Evolutionary conservation across 2,113 vertebrate genomes (phyloP).

Genomic region (Rhabdomys dilectus): DNA sequence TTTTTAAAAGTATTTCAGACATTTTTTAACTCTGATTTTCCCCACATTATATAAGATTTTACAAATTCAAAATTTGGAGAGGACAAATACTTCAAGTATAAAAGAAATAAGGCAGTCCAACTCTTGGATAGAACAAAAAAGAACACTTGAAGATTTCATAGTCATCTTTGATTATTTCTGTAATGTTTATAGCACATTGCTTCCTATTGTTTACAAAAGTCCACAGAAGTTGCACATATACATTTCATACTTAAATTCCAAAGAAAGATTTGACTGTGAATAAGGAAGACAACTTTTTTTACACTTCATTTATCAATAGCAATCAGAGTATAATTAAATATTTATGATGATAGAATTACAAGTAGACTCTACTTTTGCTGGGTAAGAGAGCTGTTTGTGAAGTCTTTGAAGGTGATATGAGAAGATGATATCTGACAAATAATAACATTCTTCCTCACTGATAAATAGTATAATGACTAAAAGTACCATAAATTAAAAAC

Average conservation of each 20-base stretch:
- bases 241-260: neutral
- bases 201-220: conserved; percentile 45
- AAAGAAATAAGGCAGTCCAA: neutral
- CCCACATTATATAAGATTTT: neutral
- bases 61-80: conserved; percentile 6
- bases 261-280: conserved; percentile 10
- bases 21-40: neutral
- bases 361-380: neutral
- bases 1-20: neutral
- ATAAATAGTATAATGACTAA: conserved; percentile 16
- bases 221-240: neutral
- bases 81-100: neutral
- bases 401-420: neutral
- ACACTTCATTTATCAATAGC: neutral
- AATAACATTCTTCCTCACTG: neutral
- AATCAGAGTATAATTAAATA: conserved; percentile 11
- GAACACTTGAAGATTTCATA: neutral
- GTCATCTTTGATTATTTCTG: neutral
- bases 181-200: neutral
- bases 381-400: neutral
- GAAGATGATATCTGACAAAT: neutral
- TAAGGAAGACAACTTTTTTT: neutral
- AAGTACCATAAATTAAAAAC: neutral
- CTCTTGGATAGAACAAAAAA: neutral
- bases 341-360: neutral